Percentiles rank a stretch among this genome's conserved stretches.
These are phyloP conservation scores for Oscheius sp. DNA, from an alignment of 1,140 invertebrate species.

Conservation along the genomic window DNA sequence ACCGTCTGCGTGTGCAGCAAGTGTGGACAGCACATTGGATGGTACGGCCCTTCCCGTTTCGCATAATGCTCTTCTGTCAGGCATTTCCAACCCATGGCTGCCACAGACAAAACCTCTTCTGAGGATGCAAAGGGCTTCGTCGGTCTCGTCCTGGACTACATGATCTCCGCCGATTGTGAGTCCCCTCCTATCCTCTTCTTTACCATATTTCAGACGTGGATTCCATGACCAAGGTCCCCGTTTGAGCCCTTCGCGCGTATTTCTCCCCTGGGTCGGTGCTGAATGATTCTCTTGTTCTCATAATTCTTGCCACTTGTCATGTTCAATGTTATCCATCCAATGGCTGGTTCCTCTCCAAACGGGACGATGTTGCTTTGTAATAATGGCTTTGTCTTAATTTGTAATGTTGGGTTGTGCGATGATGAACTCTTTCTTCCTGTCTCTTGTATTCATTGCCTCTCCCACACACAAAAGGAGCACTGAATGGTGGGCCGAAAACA, in stretches of 20 bases:
- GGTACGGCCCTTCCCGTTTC: background rate
- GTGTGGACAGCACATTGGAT: constrained; percentile 24
- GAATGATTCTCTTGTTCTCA: background rate
- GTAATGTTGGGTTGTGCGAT: no score
- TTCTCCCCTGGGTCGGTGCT: background rate
- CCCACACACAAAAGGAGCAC: no score
- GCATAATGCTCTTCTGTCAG: background rate
- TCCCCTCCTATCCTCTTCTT: background rate
- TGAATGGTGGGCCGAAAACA: background rate
- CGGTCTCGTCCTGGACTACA: constrained; percentile 22
- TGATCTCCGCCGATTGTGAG: constrained; percentile 32
- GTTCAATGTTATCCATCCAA: no score
- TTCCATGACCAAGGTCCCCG: constrained; percentile 10
- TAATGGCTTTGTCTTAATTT: no score
- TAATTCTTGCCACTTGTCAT: no score
- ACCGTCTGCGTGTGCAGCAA: constrained; percentile 19
- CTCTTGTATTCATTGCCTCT: no score
- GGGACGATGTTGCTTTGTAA: background rate
- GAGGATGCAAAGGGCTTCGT: constrained; percentile 7
- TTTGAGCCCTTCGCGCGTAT: background rate
- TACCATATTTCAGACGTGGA: constrained; percentile 21
- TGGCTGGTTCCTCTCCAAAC: background rate
- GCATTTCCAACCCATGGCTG: constrained; percentile 19
- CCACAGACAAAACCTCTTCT: background rate
- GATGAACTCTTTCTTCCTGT: no score